A percentile compares a stretch with the other conserved stretches of the same genome.
phyloP scores from a whole-genome alignment of 2,888 invertebrate species.

The Aelia acuminata region DNA sequence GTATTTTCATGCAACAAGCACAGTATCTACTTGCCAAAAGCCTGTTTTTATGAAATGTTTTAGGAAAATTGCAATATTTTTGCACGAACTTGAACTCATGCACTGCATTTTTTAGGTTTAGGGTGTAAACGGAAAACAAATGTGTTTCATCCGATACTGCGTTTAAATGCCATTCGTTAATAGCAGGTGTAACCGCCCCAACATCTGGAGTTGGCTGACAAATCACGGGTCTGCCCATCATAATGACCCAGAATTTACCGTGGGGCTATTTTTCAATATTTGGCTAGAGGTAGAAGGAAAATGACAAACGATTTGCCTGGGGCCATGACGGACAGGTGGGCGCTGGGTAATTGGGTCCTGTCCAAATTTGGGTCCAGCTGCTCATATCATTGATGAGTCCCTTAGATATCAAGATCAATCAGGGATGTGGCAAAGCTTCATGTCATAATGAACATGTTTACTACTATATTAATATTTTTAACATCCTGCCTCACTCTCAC shows the following conservation, averaged over 20 bases:
- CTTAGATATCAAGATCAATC: neutral
- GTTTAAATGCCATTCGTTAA: neutral
- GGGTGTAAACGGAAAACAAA: neutral
- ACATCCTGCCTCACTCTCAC: too few relatives aligned
- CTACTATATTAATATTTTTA: too few relatives aligned
- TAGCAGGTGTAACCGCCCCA: neutral
- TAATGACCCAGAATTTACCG: conserved; percentile 22
- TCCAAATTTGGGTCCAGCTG: neutral
- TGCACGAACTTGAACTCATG: too few relatives aligned
- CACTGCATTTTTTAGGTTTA: too few relatives aligned
- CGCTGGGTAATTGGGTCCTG: neutral
- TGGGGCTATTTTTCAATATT: conserved; percentile 37
- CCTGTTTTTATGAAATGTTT: too few relatives aligned
- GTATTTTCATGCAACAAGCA: too few relatives aligned
- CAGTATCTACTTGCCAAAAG: too few relatives aligned
- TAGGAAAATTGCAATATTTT: too few relatives aligned
- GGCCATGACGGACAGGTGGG: neutral
- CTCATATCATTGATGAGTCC: neutral
- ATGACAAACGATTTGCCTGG: neutral
- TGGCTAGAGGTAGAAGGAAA: neutral
- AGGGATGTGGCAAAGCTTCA: neutral
- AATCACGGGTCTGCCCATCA: conserved; percentile 15
- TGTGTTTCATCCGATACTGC: neutral
- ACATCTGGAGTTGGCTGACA: neutral
- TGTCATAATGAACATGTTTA: too few relatives aligned